Evolutionary conservation across 2,888 invertebrate species (phyloP), one percentile per base, ranked within the genome.

Genomic region (Pomacea canaliculata): DNA sequence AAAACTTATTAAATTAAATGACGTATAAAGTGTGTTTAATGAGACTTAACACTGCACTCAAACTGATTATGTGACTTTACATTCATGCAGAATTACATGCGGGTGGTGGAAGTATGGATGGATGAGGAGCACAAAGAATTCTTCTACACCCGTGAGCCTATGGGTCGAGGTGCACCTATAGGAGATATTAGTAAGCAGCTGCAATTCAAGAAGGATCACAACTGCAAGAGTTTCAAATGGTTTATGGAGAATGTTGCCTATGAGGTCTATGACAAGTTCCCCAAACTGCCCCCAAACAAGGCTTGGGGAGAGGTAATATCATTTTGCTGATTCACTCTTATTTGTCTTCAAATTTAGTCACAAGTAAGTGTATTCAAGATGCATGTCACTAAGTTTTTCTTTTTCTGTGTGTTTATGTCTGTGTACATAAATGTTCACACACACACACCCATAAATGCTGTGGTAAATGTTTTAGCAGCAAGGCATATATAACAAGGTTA

Each of bases 91-190:
- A 97, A 98, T 91, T 97, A 98, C 87, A 97, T 97, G 90, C 93
- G 98, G 74, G 98, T 99, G 0, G 97, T 98, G 76, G 98, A 98
- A 91, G 98, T 98, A 0, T 99, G 99, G 99, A 97, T 99, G 90
- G 98, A 98, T 88, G 95, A 96, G 23, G 96, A 97, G 83, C 96
- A 97, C 90, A 97, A 97, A 85, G 96, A 98, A 90, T 98, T 94
- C 89, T 99, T 99, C 92, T 99, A 98, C 89, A 97, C 97, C 0
- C 93, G 98, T 76, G 87, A 88, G 76, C 89, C 88, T 3, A 81
- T 85, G 62, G 81, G 88, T 23, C 73, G 82, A 48, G 87, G 86
- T 23, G 85, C 85, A 51, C 86, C 87, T 8, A 80, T 83, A 48
- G 86, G 87, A 10, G 80, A 84, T 71, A 89, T 92, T 69, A 93